These are phyloP conservation scores for Cromileptes altivelis DNA, from an alignment of 2,113 vertebrate genomes.

Conservation along the genomic window DNA sequence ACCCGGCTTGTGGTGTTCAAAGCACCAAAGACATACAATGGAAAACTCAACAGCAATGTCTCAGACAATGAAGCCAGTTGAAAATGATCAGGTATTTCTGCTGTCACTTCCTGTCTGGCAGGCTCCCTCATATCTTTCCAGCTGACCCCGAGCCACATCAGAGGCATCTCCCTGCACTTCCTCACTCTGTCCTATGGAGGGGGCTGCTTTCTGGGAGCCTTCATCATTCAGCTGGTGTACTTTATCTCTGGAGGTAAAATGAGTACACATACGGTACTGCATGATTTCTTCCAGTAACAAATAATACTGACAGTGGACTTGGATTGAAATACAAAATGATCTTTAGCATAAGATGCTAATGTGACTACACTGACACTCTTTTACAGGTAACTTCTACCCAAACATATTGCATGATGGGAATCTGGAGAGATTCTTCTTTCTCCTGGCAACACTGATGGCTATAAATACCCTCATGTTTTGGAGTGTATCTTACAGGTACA, in stretches of 20 bases:
- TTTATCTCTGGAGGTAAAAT: conserved; percentile 89
- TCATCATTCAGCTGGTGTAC: conserved; percentile 88
- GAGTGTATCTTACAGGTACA: conserved; percentile 90
- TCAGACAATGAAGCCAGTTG: too few relatives aligned
- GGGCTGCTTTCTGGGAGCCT: conserved; percentile 90
- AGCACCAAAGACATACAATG: too few relatives aligned
- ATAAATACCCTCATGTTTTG: conserved; percentile 90
- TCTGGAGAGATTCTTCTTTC: conserved; percentile 94
- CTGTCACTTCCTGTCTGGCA: conserved; percentile 65
- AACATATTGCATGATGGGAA: conserved; percentile 89
- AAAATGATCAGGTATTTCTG: neutral
- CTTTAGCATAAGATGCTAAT: neutral
- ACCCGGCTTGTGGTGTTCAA: too few relatives aligned
- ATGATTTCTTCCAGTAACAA: neutral
- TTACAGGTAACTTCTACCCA: conserved; percentile 92
- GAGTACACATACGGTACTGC: neutral
- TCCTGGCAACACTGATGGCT: conserved; percentile 88
- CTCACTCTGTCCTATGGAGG: conserved; percentile 91
- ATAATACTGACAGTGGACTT: neutral
- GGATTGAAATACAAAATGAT: neutral
- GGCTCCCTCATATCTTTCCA: conserved; percentile 88
- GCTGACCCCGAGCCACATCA: conserved; percentile 87
- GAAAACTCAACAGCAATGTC: too few relatives aligned
- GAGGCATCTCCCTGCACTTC: conserved; percentile 89
- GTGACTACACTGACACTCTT: neutral